These are phyloP conservation scores for Cygnus olor DNA, from an alignment of 2,797 vertebrate genomes.

Conservation along the genomic window DNA sequence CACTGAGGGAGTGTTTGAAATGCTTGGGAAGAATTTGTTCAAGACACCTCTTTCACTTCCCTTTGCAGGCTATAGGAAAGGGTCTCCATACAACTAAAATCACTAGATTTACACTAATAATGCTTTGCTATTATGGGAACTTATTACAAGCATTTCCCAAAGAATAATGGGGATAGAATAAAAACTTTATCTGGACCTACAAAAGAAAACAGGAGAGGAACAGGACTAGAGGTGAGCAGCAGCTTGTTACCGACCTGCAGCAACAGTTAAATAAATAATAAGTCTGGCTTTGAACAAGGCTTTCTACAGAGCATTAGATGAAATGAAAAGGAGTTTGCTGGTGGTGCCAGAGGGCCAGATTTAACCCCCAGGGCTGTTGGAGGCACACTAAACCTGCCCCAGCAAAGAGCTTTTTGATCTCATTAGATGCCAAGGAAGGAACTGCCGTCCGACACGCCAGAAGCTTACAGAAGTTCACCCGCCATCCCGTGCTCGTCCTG, in stretches of 20 bases:
- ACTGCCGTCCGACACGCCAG: slow-evolving; percentile 76
- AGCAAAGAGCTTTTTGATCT: not conserved
- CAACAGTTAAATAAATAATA: not conserved
- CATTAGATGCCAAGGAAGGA: slow-evolving; percentile 13
- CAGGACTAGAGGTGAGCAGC: not conserved
- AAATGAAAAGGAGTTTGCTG: not conserved
- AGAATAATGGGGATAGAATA: not conserved
- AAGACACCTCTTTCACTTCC: not conserved
- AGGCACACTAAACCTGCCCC: not conserved
- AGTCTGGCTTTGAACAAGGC: not conserved
- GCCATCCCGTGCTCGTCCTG: slow-evolving; percentile 80
- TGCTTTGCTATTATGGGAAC: not conserved
- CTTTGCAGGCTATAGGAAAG: not conserved
- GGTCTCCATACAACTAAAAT: not conserved
- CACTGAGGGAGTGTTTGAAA: not conserved
- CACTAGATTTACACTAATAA: not conserved
- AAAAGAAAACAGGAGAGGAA: not conserved
- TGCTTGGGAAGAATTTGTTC: not conserved
- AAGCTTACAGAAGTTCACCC: slow-evolving; percentile 73
- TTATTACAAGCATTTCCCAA: not conserved
- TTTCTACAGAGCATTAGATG: not conserved
- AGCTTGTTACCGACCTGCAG: not conserved
- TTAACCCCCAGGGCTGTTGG: not conserved
- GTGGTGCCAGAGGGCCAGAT: not conserved
- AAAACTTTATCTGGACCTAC: not conserved